These are phyloP conservation scores for Agrilus mali DNA, from an alignment of 2,888 invertebrate genomes.

Conservation along the genomic window DNA sequence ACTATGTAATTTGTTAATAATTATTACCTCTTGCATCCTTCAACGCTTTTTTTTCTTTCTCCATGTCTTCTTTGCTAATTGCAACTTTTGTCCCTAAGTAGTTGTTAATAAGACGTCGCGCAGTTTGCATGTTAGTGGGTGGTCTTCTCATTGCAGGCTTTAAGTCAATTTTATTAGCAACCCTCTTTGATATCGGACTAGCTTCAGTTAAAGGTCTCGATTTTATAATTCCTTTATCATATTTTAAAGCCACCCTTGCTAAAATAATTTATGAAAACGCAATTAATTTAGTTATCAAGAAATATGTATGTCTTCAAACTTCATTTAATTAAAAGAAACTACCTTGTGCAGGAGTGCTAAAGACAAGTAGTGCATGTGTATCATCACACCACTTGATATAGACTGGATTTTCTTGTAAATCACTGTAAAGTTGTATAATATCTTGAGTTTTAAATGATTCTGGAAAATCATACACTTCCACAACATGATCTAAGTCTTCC, in stretches of 20 bases:
- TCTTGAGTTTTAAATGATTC: constrained; percentile 29
- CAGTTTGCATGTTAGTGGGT: constrained; percentile 30
- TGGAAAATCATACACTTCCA: constrained; percentile 32
- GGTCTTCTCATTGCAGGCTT: constrained; percentile 33
- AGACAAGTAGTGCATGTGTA: constrained; percentile 31
- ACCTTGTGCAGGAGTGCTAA: constrained; percentile 31
- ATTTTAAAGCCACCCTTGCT: constrained; percentile 28
- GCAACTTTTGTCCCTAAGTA: constrained; percentile 28
- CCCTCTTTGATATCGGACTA: constrained; percentile 22
- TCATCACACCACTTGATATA: constrained; percentile 33
- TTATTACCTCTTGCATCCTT: constrained; percentile 27
- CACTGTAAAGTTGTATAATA: constrained; percentile 29
- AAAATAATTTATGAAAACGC: constrained; percentile 9
- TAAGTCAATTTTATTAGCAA: constrained; percentile 25
- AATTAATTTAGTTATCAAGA: too few species aligned
- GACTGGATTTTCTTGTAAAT: constrained; percentile 29
- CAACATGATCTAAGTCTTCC: constrained; percentile 30
- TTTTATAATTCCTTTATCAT: constrained; percentile 28
- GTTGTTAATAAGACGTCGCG: constrained; percentile 29
- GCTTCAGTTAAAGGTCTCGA: constrained; percentile 29
- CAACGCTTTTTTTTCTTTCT: constrained; percentile 27
- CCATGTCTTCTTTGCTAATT: constrained; percentile 27
- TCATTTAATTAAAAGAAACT: constrained; percentile 2
- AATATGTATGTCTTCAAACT: too few species aligned
- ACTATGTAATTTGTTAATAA: neutral